Evolutionary conservation across 2,113 vertebrate genomes (phyloP).

Genomic region (Hyaena hyaena): DNA sequence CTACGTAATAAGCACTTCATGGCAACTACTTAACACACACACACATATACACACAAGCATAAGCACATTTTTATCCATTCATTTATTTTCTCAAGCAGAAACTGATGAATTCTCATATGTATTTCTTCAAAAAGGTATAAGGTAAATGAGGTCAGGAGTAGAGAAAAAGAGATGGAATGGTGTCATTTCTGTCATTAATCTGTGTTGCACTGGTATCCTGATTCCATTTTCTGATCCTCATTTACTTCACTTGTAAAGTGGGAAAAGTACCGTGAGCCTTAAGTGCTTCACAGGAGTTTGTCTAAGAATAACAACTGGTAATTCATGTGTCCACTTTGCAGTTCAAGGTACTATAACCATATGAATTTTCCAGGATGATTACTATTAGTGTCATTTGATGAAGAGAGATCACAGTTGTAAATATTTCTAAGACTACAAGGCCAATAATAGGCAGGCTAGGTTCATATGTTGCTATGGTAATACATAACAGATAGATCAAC

Average conservation of each 20-base stretch:
- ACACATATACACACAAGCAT: neutral
- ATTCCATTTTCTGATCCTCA: neutral
- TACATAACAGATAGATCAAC: neutral
- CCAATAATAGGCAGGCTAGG: neutral
- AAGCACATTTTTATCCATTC: neutral
- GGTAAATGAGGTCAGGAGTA: neutral
- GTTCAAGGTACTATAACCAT: neutral
- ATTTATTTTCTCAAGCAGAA: neutral
- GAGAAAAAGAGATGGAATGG: neutral
- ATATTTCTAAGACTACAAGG: neutral
- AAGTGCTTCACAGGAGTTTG: neutral
- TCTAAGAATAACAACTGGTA: neutral
- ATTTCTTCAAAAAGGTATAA: neutral
- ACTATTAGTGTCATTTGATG: neutral
- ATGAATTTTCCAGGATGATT: neutral
- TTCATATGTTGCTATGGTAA: constrained; percentile 54
- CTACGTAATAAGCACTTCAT: neutral
- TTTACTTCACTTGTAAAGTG: constrained; percentile 15
- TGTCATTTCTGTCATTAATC: neutral
- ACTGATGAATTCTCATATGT: neutral
- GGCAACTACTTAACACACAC: neutral
- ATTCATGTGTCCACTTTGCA: neutral
- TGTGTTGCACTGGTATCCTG: neutral
- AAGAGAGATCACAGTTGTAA: constrained; percentile 28
- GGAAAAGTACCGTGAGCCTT: neutral